phyloP scores from a whole-genome alignment of 1,140 invertebrate genomes.

The Diorhabda carinulata region DNA sequence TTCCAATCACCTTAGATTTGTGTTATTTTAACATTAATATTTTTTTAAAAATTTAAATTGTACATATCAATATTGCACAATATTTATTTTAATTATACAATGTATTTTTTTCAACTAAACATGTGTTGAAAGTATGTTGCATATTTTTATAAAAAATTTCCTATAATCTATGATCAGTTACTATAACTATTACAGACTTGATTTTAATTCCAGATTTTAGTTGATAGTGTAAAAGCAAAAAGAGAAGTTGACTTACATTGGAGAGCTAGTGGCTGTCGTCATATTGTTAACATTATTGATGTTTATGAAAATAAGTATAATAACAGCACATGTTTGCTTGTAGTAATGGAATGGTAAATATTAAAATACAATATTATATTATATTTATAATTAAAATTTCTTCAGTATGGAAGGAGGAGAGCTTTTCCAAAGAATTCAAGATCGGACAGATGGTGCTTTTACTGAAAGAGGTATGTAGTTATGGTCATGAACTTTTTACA shows the following conservation, averaged over 20 bases:
- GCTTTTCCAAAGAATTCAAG: conserved; percentile 94
- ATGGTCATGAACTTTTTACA: too few relatives aligned
- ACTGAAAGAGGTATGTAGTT: conserved; percentile 78
- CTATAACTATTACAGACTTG: too few relatives aligned
- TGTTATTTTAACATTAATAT: too few relatives aligned
- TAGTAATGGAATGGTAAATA: conserved; percentile 94
- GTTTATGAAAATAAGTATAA: conserved; percentile 95
- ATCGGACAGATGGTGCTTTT: conserved; percentile 87
- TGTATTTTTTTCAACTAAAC: too few relatives aligned
- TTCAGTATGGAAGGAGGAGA: conserved; percentile 94
- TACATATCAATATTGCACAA: neutral
- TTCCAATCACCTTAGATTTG: too few relatives aligned
- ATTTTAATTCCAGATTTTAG: conserved; percentile 67
- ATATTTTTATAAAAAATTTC: too few relatives aligned
- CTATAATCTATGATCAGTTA: too few relatives aligned
- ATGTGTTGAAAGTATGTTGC: too few relatives aligned
- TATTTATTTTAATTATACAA: neutral
- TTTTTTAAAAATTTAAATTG: neutral
- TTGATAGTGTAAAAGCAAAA: conserved; percentile 87
- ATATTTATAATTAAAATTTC: conserved; percentile 26
- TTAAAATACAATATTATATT: conserved; percentile 1
- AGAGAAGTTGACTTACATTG: conserved; percentile 95
- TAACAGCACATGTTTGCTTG: conserved; percentile 84
- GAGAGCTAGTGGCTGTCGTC: conserved; percentile 81
- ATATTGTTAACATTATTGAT: conserved; percentile 92